Conservation (phyloP, 2,888 invertebrate species). For the Rosalia funebris region DNA sequence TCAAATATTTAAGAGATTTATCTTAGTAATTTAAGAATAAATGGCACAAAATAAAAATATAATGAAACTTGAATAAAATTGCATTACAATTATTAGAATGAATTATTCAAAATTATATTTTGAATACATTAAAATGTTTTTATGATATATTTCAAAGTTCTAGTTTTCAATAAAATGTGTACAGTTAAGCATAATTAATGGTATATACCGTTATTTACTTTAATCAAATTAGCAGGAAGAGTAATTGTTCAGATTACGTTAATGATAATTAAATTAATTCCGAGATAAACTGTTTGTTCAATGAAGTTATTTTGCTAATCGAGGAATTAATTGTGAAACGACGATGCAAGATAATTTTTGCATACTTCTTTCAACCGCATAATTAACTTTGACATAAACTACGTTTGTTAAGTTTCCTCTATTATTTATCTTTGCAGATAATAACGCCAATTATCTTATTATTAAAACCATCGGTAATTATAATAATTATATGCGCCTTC, state of each 20-base stretch:
- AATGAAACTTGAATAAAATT: no score
- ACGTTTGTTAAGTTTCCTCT: slow-evolving; percentile 13
- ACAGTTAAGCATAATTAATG: not conserved
- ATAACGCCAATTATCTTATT: slow-evolving; percentile 19
- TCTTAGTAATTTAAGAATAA: no score
- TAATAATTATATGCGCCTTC: slow-evolving; percentile 11
- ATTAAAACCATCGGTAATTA: slow-evolving; percentile 18
- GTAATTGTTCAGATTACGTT: slow-evolving; percentile 6
- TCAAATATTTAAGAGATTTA: no score
- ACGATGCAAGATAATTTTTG: slow-evolving; percentile 15
- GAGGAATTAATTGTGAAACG: slow-evolving; percentile 13
- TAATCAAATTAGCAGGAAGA: slow-evolving; percentile 13
- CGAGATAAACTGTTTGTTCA: slow-evolving; percentile 6
- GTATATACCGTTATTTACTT: not conserved
- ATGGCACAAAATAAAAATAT: no score
- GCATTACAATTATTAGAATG: no score
- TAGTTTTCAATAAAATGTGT: no score
- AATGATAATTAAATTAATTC: slow-evolving; percentile 14
- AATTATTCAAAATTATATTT: no score
- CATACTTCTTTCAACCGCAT: slow-evolving; percentile 8
- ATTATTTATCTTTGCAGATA: slow-evolving; percentile 6
- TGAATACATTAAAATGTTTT: no score
- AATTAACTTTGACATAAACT: slow-evolving; percentile 20
- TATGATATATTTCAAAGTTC: no score
- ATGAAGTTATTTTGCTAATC: slow-evolving; percentile 19